Base-by-base conservation (phyloP, 2,888 invertebrate genomes). In the Cinara cedri region DNA sequence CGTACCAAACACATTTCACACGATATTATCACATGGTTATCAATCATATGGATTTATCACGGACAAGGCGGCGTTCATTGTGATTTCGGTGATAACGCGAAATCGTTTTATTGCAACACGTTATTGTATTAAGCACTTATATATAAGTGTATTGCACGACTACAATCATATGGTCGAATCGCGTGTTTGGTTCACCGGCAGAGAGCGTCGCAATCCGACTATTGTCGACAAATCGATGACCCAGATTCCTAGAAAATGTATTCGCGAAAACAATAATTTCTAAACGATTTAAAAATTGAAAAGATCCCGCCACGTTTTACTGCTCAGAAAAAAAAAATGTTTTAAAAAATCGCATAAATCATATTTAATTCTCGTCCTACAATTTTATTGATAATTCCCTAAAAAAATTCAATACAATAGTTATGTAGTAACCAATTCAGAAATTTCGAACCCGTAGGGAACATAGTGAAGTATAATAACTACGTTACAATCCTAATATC, bases 171-270 rank as follows among this genome's bases (percentile, higher is more conserved):
- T 71, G 71, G 13, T 14, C 24, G 3, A 11, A 24, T 1, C 44
- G 16, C 9, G 55, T 24, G 55, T 44, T 71, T 16, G 10, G 42
- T 71, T 13, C 55, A 44, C 42, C 71, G 55, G 16, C 71, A 71
- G 71, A 71, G 55, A 4, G 71, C 55, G 44, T 34, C 16, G 44
- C 19, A 4, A 13, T 13, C 19, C 16, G 14, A 51, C 16, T 3
- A 51, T n/a, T 16, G 49, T 13, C 46, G 46, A 16, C 49, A 34
- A 34, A 34, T 34, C 34, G 34, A 34, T 34, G 34, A 34, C 34
- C 34, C 34, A 34, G 34, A 34, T 34, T 34, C 34, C 34, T 6
- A 6, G 34, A 6, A 34, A 34, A 34, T n/a, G n/a, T n/a, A n/a
- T n/a, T n/a, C n/a, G n/a, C n/a, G n/a, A n/a, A n/a, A n/a, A n/a